Evolutionary conservation across 2,113 vertebrate genomes (phyloP).

Genomic region (Sturnira hondurensis): DNA sequence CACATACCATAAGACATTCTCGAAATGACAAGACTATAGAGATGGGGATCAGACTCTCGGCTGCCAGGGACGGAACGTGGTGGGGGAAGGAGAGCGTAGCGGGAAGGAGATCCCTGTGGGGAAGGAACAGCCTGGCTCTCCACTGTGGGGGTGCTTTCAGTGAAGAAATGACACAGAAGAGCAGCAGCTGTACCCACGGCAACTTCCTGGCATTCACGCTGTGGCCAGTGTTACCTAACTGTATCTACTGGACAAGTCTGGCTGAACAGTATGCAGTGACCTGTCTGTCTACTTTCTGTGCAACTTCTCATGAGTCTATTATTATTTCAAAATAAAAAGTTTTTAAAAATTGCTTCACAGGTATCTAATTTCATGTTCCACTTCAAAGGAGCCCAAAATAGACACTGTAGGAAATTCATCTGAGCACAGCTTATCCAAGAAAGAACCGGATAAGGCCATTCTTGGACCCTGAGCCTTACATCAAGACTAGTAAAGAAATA

Average conservation of each 20-base stretch:
- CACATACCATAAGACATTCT: background rate
- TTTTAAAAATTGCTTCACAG: constrained; percentile 33
- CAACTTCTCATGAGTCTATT: constrained; percentile 29
- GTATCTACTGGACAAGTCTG: background rate
- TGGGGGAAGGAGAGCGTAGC: background rate
- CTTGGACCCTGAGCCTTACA: background rate
- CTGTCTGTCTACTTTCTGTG: background rate
- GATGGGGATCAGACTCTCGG: background rate
- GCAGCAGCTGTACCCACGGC: background rate
- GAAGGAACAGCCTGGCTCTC: background rate
- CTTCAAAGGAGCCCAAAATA: constrained; percentile 63
- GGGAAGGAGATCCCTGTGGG: background rate
- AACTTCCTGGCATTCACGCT: background rate
- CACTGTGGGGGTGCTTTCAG: background rate
- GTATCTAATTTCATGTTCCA: constrained; percentile 59
- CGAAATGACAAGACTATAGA: background rate
- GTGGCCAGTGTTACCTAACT: background rate
- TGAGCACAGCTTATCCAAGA: constrained; percentile 27
- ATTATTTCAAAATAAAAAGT: constrained; percentile 58
- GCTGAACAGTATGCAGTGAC: background rate
- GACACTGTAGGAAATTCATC: constrained; percentile 45
- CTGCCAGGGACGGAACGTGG: background rate
- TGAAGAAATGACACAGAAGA: background rate
- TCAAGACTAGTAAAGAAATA: background rate
- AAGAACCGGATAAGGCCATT: background rate